Evolutionary conservation across 2,797 vertebrate species (phyloP).

Genomic region (Anas bernieri): DNA sequence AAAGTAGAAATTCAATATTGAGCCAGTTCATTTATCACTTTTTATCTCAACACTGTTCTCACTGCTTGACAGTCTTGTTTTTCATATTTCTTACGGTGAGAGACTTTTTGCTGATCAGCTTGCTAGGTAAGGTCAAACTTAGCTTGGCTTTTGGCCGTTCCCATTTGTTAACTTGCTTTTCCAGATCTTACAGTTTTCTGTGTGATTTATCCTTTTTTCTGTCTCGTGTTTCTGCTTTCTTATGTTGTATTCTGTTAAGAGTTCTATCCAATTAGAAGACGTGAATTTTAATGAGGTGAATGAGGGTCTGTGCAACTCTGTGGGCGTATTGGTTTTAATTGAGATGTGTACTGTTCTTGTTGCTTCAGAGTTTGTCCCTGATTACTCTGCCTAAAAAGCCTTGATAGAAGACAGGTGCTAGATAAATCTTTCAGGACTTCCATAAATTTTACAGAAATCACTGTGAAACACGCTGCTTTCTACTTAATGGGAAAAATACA

Average conservation of each 20-base stretch:
- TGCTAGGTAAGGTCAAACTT: neutral
- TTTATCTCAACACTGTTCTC: neutral
- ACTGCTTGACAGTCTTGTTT: neutral
- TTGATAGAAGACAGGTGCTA: neutral
- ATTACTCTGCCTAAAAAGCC: neutral
- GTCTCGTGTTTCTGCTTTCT: neutral
- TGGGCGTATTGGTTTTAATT: neutral
- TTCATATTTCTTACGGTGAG: neutral
- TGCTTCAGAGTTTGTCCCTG: neutral
- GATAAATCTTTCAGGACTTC: neutral
- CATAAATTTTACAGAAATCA: neutral
- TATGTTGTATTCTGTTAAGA: neutral
- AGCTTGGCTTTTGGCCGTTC: neutral
- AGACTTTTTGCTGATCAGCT: neutral
- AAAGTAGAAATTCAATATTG: neutral
- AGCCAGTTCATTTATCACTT: neutral
- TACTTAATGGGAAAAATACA: neutral
- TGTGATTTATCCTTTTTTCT: neutral
- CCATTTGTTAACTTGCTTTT: neutral
- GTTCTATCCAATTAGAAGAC: neutral
- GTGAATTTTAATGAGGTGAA: neutral
- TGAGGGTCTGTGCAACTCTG: neutral
- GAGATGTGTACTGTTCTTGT: neutral
- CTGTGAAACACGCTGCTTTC: neutral
- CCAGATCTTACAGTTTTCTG: neutral